phyloP scores from a whole-genome alignment of 1,140 invertebrate genomes.

The Zophobas atratus region DNA sequence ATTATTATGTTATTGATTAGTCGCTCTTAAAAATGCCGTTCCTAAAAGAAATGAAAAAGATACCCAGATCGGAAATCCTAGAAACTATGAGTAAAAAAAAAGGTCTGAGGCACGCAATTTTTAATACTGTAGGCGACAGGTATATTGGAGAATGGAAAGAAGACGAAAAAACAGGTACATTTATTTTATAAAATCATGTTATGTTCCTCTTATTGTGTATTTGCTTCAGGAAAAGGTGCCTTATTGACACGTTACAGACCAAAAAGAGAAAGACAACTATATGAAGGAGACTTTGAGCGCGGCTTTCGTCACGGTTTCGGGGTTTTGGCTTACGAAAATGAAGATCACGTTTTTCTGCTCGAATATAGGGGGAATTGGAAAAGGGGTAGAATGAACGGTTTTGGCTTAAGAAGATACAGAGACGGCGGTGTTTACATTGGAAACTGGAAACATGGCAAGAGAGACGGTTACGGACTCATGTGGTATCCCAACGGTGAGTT shows the following conservation, averaged over 20 bases:
- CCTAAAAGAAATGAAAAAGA: conserved; percentile 55
- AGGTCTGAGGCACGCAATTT: conserved; percentile 71
- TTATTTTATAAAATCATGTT: neutral
- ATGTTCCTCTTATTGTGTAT: neutral
- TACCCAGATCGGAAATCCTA: conserved; percentile 45
- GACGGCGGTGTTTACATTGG: conserved; percentile 76
- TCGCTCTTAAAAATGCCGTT: conserved; percentile 57
- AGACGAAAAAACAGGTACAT: conserved; percentile 71
- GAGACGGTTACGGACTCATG: conserved; percentile 77
- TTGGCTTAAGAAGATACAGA: conserved; percentile 72
- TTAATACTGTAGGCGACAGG: conserved; percentile 68
- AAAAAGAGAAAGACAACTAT: conserved; percentile 49
- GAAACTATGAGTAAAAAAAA: conserved; percentile 68
- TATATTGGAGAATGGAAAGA: conserved; percentile 74
- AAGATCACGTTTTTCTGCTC: conserved; percentile 67
- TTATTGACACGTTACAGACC: conserved; percentile 51
- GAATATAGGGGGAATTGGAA: conserved; percentile 71
- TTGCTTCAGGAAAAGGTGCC: conserved; percentile 59
- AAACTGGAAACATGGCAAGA: conserved; percentile 72
- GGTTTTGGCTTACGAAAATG: conserved; percentile 64
- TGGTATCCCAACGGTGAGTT: conserved; percentile 72
- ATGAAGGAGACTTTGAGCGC: conserved; percentile 67
- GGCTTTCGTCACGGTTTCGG: conserved; percentile 69
- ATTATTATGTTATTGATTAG: conserved; percentile 49
- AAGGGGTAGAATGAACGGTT: conserved; percentile 71